Evolutionary conservation across 1,140 invertebrate genomes (phyloP).

Genomic region (Rhopalosiphum padi): DNA sequence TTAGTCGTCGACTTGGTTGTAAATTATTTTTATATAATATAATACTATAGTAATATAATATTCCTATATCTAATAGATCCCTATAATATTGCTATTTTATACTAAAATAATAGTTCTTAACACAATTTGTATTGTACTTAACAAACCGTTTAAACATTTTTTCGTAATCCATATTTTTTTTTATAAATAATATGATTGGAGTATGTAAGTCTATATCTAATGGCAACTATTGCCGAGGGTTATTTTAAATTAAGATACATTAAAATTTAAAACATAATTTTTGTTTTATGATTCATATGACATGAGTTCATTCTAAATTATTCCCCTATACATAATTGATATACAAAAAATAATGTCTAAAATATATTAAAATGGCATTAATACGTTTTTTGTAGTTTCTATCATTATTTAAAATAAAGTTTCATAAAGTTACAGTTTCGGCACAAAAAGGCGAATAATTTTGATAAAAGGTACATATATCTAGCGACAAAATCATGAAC

Average conservation of each 20-base stretch:
- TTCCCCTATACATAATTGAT: too few relatives aligned
- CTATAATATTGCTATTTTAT: too few relatives aligned
- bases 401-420: too few relatives aligned
- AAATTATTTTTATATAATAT: not conserved
- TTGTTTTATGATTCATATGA: not conserved
- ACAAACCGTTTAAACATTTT: not conserved
- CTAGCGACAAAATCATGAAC: too few relatives aligned
- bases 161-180: not conserved
- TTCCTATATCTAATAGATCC: not conserved
- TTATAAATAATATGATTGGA: not conserved
- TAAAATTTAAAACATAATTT: not conserved
- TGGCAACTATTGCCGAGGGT: not conserved
- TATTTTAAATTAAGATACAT: not conserved
- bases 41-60: not conserved
- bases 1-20: too few relatives aligned
- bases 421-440: too few relatives aligned
- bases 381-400: too few relatives aligned
- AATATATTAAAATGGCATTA: too few relatives aligned
- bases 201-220: not conserved
- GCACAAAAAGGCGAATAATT: too few relatives aligned
- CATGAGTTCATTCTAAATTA: not conserved
- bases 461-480: too few relatives aligned
- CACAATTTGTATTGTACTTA: not conserved
- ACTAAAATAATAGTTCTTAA: not conserved
- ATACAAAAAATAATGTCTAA: too few relatives aligned